Percentiles rank a stretch among this genome's conserved stretches.
Conservation (phyloP, 2,797 vertebrate species). For the Gambelia wislizenii region DNA sequence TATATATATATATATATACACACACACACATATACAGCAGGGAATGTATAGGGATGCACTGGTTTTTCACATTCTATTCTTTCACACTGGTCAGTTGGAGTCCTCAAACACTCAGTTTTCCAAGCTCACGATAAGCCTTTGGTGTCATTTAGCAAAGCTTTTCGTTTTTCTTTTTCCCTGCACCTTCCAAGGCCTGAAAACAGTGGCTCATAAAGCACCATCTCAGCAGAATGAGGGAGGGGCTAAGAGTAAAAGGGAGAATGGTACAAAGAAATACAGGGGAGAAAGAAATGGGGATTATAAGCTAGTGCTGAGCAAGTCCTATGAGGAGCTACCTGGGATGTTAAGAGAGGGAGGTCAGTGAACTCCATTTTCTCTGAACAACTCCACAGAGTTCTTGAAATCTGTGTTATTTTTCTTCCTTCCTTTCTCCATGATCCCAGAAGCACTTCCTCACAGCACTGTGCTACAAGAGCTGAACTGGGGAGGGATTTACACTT, state of each 20-base stretch:
- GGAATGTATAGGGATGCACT: background rate
- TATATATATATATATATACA: too few species aligned
- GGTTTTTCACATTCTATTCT: background rate
- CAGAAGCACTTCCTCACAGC: background rate
- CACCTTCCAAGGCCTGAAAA: background rate
- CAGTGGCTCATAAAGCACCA: background rate
- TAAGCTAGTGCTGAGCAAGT: slow-evolving; percentile 11
- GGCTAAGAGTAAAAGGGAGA: background rate
- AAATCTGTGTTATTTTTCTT: background rate
- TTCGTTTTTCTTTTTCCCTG: too few species aligned
- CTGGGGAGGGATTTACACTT: background rate
- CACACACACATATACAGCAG: background rate
- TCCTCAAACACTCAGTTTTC: too few species aligned
- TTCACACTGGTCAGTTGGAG: too few species aligned
- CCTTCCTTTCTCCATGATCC: background rate
- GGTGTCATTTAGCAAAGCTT: too few species aligned
- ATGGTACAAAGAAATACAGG: accelerated
- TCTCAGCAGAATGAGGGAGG: background rate
- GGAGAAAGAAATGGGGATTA: background rate
- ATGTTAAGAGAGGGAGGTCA: slow-evolving; percentile 12
- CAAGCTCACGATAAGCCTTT: too few species aligned
- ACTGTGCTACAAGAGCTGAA: background rate
- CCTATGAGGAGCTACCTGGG: slow-evolving; percentile 12
- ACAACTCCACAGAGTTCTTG: accelerated
- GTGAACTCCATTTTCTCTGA: slow-evolving; percentile 27